Percentiles rank a stretch among this genome's conserved stretches.
These are phyloP conservation scores for Coryphaenoides rupestris DNA, from an alignment of 2,113 vertebrate species.

Conservation along the genomic window DNA sequence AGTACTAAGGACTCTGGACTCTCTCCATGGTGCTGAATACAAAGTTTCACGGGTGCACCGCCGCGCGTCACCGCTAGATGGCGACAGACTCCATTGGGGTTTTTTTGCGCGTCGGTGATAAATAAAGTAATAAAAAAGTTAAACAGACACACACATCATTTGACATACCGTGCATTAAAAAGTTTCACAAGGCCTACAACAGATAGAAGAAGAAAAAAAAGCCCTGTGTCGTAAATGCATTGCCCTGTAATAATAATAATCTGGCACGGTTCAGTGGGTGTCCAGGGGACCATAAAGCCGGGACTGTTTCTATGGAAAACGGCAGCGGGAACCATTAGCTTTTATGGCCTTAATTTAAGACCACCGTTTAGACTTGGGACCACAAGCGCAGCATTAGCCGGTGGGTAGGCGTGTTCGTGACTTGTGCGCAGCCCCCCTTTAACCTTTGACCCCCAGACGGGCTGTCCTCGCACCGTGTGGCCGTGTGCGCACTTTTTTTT, in stretches of 20 bases:
- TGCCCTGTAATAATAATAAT: no score
- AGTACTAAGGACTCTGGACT: slow-evolving; percentile 19
- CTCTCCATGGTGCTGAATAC: slow-evolving; percentile 67
- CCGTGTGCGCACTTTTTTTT: slow-evolving; percentile 28
- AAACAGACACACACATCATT: no score
- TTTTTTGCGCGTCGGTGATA: background rate
- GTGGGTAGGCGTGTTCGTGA: slow-evolving; percentile 55
- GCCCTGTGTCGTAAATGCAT: no score
- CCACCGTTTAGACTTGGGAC: slow-evolving; percentile 15
- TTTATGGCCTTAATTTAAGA: slow-evolving; percentile 52
- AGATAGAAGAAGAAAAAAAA: no score
- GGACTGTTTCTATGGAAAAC: background rate
- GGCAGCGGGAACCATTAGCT: slow-evolving; percentile 41
- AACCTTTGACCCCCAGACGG: slow-evolving; percentile 37
- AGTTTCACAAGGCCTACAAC: no score
- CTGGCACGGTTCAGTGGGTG: no score
- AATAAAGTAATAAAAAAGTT: no score
- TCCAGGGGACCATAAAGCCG: background rate
- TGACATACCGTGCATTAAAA: no score
- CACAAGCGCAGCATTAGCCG: slow-evolving; percentile 8
- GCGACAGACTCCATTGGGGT: slow-evolving; percentile 21
- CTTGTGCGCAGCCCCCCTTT: slow-evolving; percentile 4
- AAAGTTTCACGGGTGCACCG: background rate
- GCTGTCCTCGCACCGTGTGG: slow-evolving; percentile 12
- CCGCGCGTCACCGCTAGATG: slow-evolving; percentile 32